Conservation (phyloP, 2,797 vertebrate species). For the Stomatorhinus walkeri region DNA sequence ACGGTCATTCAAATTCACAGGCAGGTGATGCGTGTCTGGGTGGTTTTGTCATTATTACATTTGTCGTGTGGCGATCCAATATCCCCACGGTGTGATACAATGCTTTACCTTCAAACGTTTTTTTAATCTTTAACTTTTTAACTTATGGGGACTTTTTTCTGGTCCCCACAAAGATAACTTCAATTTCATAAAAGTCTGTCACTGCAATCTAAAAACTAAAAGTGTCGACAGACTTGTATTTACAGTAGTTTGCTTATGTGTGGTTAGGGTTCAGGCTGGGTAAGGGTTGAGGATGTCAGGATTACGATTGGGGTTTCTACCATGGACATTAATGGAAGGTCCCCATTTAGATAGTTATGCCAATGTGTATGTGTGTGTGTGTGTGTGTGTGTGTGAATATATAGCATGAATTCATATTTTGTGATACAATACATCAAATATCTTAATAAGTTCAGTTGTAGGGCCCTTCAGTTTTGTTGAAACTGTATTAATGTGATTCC, state of each 20-base stretch:
- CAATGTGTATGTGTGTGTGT: not conserved
- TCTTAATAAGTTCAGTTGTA: not conserved
- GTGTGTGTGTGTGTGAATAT: not conserved
- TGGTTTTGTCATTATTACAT: not conserved
- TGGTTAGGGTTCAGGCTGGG: not conserved
- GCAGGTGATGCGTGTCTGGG: not conserved
- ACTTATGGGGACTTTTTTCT: not conserved
- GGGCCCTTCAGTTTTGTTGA: not conserved
- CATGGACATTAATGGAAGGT: not conserved
- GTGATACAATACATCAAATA: not conserved
- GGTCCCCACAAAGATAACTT: not conserved
- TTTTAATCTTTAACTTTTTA: not conserved
- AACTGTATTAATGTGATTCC: not conserved
- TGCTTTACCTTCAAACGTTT: not conserved
- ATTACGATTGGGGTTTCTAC: not conserved
- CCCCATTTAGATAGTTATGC: not conserved
- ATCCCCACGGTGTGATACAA: not conserved
- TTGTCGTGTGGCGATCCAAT: not conserved
- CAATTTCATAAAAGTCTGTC: not conserved
- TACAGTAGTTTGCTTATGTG: not conserved
- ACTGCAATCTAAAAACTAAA: not conserved
- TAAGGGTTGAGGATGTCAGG: not conserved
- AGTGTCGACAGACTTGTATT: not conserved
- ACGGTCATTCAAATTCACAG: not conserved
- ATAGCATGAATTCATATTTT: not conserved